Conservation (phyloP, 2,888 invertebrate species). For the Lutraria lutraria region DNA sequence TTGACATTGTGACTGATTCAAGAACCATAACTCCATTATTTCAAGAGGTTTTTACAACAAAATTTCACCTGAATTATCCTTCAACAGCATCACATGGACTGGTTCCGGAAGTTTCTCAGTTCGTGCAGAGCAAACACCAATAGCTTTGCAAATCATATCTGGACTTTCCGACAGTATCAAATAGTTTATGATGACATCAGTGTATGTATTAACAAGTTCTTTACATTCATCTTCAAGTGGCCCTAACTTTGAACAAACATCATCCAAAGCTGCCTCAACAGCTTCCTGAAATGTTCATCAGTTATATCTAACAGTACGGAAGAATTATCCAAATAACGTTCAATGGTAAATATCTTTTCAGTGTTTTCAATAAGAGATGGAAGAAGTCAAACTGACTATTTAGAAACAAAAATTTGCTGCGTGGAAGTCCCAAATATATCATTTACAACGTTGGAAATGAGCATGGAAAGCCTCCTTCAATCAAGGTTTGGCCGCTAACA, state of each 20-base stretch:
- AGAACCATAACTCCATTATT: neutral
- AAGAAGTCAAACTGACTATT: too few relatives aligned
- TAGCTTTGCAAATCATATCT: slow-evolving; percentile 73
- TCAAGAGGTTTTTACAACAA: neutral
- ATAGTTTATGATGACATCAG: slow-evolving; percentile 75
- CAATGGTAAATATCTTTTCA: too few relatives aligned
- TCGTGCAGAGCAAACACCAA: slow-evolving; percentile 76
- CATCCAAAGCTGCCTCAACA: slow-evolving; percentile 91
- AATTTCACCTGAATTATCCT: slow-evolving; percentile 41
- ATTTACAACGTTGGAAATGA: too few relatives aligned
- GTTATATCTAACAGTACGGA: too few relatives aligned
- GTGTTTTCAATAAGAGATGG: too few relatives aligned
- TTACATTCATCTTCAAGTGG: slow-evolving; percentile 90
- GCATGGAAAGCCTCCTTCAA: too few relatives aligned
- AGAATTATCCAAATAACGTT: too few relatives aligned
- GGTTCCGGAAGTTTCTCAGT: slow-evolving; percentile 25
- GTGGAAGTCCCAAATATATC: too few relatives aligned
- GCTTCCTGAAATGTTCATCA: slow-evolving; percentile 88
- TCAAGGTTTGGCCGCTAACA: too few relatives aligned
- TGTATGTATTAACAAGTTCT: slow-evolving; percentile 88
- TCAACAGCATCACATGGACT: slow-evolving; percentile 39
- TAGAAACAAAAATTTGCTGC: too few relatives aligned
- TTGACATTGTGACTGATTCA: too few relatives aligned
- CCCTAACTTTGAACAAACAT: slow-evolving; percentile 90
- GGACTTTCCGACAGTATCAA: slow-evolving; percentile 81